Base-by-base conservation (phyloP, 2,797 vertebrate genomes). In the Rhinophrynus dorsalis region DNA sequence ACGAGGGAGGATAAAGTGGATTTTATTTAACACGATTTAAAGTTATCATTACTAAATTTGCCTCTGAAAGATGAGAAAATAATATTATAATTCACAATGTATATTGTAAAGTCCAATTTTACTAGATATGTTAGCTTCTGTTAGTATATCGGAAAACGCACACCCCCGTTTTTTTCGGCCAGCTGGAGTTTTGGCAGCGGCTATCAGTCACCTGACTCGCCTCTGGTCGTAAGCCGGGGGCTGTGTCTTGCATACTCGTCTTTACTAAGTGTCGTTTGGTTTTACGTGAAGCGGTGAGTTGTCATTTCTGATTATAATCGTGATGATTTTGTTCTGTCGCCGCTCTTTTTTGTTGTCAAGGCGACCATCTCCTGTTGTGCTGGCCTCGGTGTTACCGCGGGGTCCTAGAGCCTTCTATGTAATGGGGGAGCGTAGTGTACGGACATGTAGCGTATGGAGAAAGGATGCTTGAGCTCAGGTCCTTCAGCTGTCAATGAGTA, bases 171-270 rank as follows among this genome's bases (percentile, higher is more conserved):
- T 17, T 4, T n/a, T 2, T 29, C n/a, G 3, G 5, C 2, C 47
- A 50, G 15, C 1, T 23, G 6, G 5, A 10, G 2, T 18, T 9
- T 60, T 40, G 32, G 56, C 17, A 1, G n/a, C 24, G 32, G 10
- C 18, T 26, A 3, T 5, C 17, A 38, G 37, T 69, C 67, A 69
- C 35, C 67, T 69, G 67, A 69, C 57, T 35, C 44, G 3, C 20
- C 12, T 11, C 35, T 33, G 11, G 32, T 45, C 32, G 42, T 24
- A 26, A 61, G 27, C 57, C 35, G 52, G 27, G 44, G 55, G 9
- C 10, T 24, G 27, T 15, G 2, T 6, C 10, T 15, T n/a, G n/a
- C n/a, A 3, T 52, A 35, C 13, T 33, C 44, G 35, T 69, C 35
- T 35, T 54, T 18, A 2, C 6, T 61, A 15, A 10, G 35, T 32